Base-by-base conservation (phyloP, 2,797 vertebrate genomes). In the Synanceia verrucosa region DNA sequence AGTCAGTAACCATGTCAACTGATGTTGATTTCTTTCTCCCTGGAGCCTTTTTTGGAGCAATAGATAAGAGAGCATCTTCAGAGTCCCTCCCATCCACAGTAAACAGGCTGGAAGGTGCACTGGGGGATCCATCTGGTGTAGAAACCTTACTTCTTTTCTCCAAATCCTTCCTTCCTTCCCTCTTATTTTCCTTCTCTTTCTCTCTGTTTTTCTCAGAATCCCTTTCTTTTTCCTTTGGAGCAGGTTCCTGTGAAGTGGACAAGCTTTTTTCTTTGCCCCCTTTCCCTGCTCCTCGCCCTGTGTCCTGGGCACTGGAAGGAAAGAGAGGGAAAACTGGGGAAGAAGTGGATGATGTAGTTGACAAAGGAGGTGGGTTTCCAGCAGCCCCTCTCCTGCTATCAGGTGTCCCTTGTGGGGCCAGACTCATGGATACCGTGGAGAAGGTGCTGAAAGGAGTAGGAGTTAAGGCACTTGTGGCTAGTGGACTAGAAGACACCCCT, bases 381-480 rank as follows among this genome's bases (percentile, higher is more conserved):
- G 92, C 92, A 85, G 84, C 69, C 87, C 91, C 94, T 94, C 93
- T 97, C 76, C 93, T 91, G 78, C 81, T 84, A 47, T 94, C 94
- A 9, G 91, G 72, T 75, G 89, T 83, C 70, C 96, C 96, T 82
- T 96, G 97, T 65, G 95, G 91, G 65, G 94, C 89, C 3, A 93
- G 79, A 78, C 94, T 88, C 24, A 96, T 87, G 67, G 96, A 93
- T 89, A 95, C 94, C 28, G 95, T 93, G 73, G 97, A 93, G 91
- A 99, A 98, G 91, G 95, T 87, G 88, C 90, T 93, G 86, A 95
- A 95, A 81, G 96, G 88, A 85, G 95, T 88, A 85, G 96, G 93
- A 80, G 95, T 96, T 98, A 99, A 99, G 98, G 98, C 98, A 99
- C 97, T 97, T 93, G 96, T 89, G 95, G 96, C 91, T 60, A 90